Conservation (phyloP, 1,140 invertebrate genomes). For the Brachionus koreanus region DNA sequence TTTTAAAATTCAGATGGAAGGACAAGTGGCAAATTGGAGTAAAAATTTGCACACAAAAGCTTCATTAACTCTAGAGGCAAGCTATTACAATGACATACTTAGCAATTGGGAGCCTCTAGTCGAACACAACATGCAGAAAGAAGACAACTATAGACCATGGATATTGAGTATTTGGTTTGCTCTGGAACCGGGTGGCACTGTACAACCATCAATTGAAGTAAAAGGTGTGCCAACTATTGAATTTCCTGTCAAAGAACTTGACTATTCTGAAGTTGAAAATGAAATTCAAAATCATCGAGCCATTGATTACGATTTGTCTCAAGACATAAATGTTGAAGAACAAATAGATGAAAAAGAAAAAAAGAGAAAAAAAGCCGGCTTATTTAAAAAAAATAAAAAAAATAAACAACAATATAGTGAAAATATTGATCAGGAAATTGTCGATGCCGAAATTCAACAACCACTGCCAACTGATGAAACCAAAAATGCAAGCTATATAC, state of each 20-base stretch:
- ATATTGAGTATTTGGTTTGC: constrained; percentile 49
- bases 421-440: not conserved
- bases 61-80: constrained; percentile 66
- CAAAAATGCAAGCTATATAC: constrained; percentile 21
- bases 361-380: not conserved
- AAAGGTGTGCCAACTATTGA: not conserved
- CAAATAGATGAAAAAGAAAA: not conserved
- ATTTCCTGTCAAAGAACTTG: constrained; percentile 35
- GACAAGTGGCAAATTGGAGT: constrained; percentile 23
- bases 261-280: not conserved
- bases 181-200: constrained; percentile 12
- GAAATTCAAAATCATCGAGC: not conserved
- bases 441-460: not conserved
- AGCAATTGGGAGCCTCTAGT: constrained; percentile 74
- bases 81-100: constrained; percentile 70
- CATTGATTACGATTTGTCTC: not conserved
- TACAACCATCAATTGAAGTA: not conserved
- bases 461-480: not conserved
- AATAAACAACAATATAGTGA: not conserved
- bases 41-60: constrained; percentile 54
- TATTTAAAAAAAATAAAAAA: not conserved
- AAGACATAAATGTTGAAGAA: not conserved
- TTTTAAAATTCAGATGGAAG: constrained; percentile 30
- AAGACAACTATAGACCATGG: constrained; percentile 69
- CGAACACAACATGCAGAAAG: constrained; percentile 69